Evolutionary conservation across 2,888 invertebrate species (phyloP), one percentile per base, ranked within the genome.

Genomic region (Priocnemis perturbator): DNA sequence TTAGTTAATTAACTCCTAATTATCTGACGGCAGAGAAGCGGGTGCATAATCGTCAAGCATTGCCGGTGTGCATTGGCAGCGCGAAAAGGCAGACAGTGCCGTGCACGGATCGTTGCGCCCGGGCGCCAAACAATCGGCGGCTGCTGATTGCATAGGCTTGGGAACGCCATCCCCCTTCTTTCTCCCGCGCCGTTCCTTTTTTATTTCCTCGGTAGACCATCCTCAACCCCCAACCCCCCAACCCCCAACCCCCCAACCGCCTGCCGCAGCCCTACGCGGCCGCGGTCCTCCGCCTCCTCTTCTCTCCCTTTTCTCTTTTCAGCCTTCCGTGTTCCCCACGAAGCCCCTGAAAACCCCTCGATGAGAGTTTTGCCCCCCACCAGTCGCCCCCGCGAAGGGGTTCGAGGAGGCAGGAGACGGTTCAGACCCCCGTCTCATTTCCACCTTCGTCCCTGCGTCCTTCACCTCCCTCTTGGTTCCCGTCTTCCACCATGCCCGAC

Each of bases 1-100:
- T 86, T 86, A 86, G 86, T 86, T 86, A 86, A 86, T 86, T 86
- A 86, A 85, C 86, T 84, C 81, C 86, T 85, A 85, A 86, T 86
- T 86, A 86, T 85, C 83, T 81, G 80, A 71, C 79, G 79, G 79
- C 79, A 77, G 78, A 79, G 78, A 83, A 83, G 81, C 79, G 80
- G 77, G 78, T 77, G 82, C 79, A 85, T 82, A 81, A 83, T 83
- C 84, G 84, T 81, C 79, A 76, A 73, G 77, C 81, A 79, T 82
- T 78, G 77, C 75, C 73, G 77, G 58, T 77, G 77, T 76, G 77
- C 74, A 79, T 61, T 73, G 74, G 75, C 77, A 78, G 71, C 74
- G 74, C 78, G 75, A 79, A 80, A 81, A 81, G 80, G 77, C 79
- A 81, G 84, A 85, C 86, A 82, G 47, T 47, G 60, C 47, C 69